phyloP scores from a whole-genome alignment of 2,797 vertebrate genomes.

The Sparus aurata region DNA sequence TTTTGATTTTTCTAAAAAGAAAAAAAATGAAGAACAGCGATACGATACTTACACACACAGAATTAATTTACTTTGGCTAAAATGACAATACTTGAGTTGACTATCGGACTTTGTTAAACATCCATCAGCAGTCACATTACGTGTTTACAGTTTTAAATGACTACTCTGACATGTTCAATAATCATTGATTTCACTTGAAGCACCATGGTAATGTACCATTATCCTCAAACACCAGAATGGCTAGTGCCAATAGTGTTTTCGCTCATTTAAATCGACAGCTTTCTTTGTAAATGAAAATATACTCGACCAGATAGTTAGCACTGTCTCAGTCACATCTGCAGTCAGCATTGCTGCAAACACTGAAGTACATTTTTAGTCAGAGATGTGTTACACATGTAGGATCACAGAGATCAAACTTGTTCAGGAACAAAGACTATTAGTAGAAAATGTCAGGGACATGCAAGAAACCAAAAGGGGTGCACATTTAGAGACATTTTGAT shows the following conservation, averaged over 20 bases:
- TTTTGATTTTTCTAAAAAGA: not conserved
- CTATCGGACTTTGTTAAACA: not conserved
- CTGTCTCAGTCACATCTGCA: slow-evolving; percentile 4
- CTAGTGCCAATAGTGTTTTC: slow-evolving; percentile 30
- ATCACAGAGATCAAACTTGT: slow-evolving; percentile 17
- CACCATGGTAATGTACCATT: slow-evolving; percentile 21
- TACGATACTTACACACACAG: slow-evolving; percentile 2
- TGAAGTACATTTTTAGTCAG: not conserved
- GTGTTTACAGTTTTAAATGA: slow-evolving; percentile 23
- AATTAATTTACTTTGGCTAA: not conserved
- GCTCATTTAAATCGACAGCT: slow-evolving; percentile 50
- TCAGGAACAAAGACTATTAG: slow-evolving; percentile 20
- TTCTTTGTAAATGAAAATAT: slow-evolving; percentile 32
- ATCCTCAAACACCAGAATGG: slow-evolving; percentile 43
- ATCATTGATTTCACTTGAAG: slow-evolving; percentile 15
- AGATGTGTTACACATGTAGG: not conserved
- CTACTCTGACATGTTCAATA: slow-evolving; percentile 17
- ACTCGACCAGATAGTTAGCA: slow-evolving; percentile 23
- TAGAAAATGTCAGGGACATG: slow-evolving; percentile 28
- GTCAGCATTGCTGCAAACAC: slow-evolving; percentile 16
- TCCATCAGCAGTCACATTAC: not conserved
- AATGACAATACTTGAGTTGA: not conserved
- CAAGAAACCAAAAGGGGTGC: slow-evolving; percentile 43
- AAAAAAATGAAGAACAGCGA: not conserved
- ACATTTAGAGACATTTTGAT: slow-evolving; percentile 40